Evolutionary conservation across 2,113 vertebrate species (phyloP).

Genomic region (Phycodurus eques): DNA sequence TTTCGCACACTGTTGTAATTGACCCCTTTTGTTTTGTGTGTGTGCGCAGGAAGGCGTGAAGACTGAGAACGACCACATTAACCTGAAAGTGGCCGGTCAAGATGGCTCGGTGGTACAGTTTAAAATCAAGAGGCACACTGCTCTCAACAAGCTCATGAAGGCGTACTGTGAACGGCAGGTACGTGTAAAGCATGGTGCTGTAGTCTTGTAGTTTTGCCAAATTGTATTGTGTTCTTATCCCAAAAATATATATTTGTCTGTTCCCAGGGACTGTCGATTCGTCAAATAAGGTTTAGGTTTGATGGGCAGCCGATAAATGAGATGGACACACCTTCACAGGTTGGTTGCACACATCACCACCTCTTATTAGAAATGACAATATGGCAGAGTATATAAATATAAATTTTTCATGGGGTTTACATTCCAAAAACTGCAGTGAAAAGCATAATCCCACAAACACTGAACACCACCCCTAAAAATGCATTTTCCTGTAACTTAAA

Average conservation of each 20-base stretch:
- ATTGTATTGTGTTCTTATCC: not conserved
- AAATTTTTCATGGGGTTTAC: too few relatives aligned
- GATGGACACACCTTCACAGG: constrained; percentile 77
- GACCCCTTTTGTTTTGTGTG: constrained; percentile 5
- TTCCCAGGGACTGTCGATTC: constrained; percentile 73
- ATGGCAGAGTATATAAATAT: too few relatives aligned
- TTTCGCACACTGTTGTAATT: not conserved
- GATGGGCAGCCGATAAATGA: constrained; percentile 79
- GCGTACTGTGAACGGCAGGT: constrained; percentile 91
- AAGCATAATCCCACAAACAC: too few relatives aligned
- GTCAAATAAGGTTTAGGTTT: constrained; percentile 78
- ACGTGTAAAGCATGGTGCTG: not conserved
- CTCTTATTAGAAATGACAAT: not conserved
- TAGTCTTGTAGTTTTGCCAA: not conserved
- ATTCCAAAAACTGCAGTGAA: too few relatives aligned
- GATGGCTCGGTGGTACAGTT: constrained; percentile 89
- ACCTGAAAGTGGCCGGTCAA: constrained; percentile 86
- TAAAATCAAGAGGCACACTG: constrained; percentile 87
- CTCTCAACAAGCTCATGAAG: constrained; percentile 88
- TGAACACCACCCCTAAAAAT: too few relatives aligned
- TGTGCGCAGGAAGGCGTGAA: constrained; percentile 80
- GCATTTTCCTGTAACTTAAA: too few relatives aligned
- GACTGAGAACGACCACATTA: constrained; percentile 87
- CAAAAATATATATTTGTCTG: constrained; percentile 5
- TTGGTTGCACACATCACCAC: constrained; percentile 35